Evolutionary conservation across 2,113 vertebrate genomes (phyloP), one percentile per base, ranked within the genome.

Genomic region (Mesocricetus auratus): DNA sequence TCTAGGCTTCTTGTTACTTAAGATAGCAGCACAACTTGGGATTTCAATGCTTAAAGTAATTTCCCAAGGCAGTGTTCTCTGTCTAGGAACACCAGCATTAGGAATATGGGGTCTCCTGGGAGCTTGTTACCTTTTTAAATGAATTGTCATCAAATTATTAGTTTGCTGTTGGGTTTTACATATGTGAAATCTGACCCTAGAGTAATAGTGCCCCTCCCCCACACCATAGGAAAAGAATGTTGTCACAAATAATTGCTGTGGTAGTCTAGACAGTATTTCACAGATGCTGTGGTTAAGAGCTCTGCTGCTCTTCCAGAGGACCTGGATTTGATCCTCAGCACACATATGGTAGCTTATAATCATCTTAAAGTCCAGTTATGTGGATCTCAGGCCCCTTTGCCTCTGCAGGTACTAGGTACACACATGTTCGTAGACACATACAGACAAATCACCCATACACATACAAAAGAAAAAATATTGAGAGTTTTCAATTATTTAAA

Each of bases 101-200:
- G 83, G 90, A 96, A 98, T 96, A 97, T 82, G 87, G 85, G 62
- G 15, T 97, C 96, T 95, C 95, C 73, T 91, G 97, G 90, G 98
- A 98, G 60, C 79, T 98, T 91, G 93, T 94, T 98, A 98, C 89
- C 97, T 68, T 73, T 96, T 96, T 93, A 96, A 95, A 86, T 83
- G 82, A 97, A 87, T 95, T 96, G 71, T 86, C 17, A 66, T 45
- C 85, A 11, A 73, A 85, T 93, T 87, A 91, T 85, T 92, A 96
- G 16, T 86, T 78, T 92, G 91, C 90, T 95, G 73, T 96, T 95
- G 68, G 89, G 47, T 96, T 62, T 91, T 94, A 36, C 66, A 92
- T 66, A 47, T 47, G 29, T 56, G 66, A 95, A 90, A 78, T 90
- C 75, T 3, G 95, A 90, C 83, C 88, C 74, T 79, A 45, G 45